Conservation (phyloP, 2,113 vertebrate genomes). For the Epinephelus fuscoguttatus region DNA sequence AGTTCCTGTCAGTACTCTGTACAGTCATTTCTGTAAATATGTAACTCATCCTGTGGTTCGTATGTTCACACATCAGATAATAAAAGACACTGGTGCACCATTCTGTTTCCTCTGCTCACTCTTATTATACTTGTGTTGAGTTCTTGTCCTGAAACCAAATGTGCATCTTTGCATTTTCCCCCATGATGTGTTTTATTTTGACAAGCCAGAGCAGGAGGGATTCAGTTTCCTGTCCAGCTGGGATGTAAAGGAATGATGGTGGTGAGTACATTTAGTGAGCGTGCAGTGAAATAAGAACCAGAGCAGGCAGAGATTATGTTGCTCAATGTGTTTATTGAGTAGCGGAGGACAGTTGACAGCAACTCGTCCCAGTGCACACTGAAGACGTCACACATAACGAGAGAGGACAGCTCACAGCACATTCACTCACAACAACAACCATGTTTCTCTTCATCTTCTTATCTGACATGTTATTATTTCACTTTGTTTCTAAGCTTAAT, state of each 20-base stretch:
- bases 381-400: slow-evolving; percentile 38
- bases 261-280: neutral
- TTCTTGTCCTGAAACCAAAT: neutral
- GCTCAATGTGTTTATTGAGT: slow-evolving; percentile 74
- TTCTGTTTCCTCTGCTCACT: neutral
- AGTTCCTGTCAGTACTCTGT: neutral
- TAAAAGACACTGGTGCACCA: neutral
- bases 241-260: neutral
- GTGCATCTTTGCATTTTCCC: neutral
- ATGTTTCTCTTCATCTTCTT: neutral
- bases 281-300: neutral
- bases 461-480: neutral
- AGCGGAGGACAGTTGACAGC: slow-evolving; percentile 46
- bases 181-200: neutral
- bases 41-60: neutral
- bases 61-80: neutral
- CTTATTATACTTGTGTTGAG: neutral
- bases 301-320: slow-evolving; percentile 26
- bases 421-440: neutral
- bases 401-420: neutral
- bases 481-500: neutral
- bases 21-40: neutral
- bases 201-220: neutral
- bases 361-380: slow-evolving; percentile 34
- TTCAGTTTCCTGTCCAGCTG: neutral